Percentiles rank a stretch among this genome's conserved stretches.
These are phyloP conservation scores for Osedax frankpressi DNA, from an alignment of 2,888 invertebrate genomes.

Conservation along the genomic window DNA sequence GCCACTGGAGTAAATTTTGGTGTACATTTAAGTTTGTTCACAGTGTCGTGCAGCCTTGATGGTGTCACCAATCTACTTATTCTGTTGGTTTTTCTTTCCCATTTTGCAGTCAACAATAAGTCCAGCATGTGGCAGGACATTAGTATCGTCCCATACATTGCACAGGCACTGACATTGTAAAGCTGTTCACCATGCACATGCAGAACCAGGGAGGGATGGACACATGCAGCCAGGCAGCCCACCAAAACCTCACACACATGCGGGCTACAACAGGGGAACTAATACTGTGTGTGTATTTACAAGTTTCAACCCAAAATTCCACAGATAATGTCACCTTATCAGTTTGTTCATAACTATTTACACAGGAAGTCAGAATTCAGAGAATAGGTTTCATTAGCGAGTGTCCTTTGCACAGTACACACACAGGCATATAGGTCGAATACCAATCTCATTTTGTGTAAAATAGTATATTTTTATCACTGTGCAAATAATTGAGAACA, in stretches of 20 bases:
- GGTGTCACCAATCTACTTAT: neutral
- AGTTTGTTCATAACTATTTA: neutral
- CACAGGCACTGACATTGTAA: neutral
- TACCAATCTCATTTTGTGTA: neutral
- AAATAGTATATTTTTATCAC: neutral
- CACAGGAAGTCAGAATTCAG: neutral
- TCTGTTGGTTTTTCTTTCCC: neutral
- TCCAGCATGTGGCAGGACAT: neutral
- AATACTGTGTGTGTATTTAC: too few species aligned
- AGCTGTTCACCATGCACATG: slow-evolving; percentile 3
- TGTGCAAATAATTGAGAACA: neutral
- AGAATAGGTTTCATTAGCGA: neutral
- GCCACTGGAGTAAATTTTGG: slow-evolving; percentile 5
- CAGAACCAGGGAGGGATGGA: neutral
- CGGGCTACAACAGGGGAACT: too few species aligned
- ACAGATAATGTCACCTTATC: neutral
- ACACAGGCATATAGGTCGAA: neutral
- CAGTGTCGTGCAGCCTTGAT: neutral
- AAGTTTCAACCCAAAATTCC: neutral
- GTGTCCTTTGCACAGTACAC: neutral
- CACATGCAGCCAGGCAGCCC: neutral
- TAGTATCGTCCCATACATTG: neutral
- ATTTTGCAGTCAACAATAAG: neutral
- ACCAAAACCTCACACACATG: neutral
- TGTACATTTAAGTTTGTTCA: neutral